phyloP scores from a whole-genome alignment of 2,888 invertebrate genomes.

The Erebia ligea region DNA sequence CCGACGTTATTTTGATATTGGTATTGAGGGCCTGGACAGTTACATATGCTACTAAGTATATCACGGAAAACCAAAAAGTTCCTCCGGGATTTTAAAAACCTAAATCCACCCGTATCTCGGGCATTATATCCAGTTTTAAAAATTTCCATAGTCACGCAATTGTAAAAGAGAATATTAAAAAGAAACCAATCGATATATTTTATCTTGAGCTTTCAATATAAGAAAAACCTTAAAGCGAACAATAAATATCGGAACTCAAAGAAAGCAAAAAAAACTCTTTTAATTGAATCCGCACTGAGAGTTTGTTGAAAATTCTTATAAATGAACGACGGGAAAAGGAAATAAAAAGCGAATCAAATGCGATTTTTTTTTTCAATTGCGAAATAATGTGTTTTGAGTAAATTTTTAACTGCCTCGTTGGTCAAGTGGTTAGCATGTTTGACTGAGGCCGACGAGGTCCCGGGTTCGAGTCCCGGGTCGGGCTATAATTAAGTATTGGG shows the following conservation, averaged over 20 bases:
- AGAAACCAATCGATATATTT: constrained; percentile 16
- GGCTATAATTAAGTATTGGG: too few species aligned
- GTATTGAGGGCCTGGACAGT: too few species aligned
- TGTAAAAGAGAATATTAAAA: not conserved
- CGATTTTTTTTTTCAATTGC: constrained; percentile 42
- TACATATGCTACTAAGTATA: too few species aligned
- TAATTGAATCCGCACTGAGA: constrained; percentile 39
- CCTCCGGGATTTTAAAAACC: not conserved
- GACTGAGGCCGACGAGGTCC: too few species aligned
- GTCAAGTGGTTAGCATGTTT: too few species aligned
- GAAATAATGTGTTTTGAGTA: constrained; percentile 38
- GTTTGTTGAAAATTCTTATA: constrained; percentile 34
- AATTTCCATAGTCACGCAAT: not conserved
- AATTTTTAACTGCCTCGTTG: too few species aligned
- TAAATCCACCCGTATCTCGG: not conserved
- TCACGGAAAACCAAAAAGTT: too few species aligned
- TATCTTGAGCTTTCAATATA: constrained; percentile 4
- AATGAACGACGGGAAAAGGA: constrained; percentile 34
- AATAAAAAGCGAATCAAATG: constrained; percentile 38
- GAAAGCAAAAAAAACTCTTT: constrained; percentile 38
- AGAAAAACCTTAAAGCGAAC: constrained; percentile 13
- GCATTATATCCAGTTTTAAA: not conserved
- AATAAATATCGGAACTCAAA: constrained; percentile 36
- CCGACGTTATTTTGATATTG: too few species aligned
- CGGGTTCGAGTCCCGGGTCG: too few species aligned